phyloP scores from a whole-genome alignment of 2,797 vertebrate species.

The Leucoraja ocellata region DNA sequence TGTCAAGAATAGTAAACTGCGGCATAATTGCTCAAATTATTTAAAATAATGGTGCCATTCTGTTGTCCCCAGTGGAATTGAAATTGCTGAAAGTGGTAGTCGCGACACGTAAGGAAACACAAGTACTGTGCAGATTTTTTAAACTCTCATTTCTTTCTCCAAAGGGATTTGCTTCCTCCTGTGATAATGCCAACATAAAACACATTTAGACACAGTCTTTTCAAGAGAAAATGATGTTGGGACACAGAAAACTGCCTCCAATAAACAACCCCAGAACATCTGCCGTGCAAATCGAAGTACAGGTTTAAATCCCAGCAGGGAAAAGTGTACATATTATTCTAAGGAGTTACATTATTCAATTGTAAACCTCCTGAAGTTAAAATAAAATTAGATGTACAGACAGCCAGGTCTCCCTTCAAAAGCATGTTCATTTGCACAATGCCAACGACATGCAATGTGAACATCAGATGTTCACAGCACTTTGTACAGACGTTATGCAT shows the following conservation, averaged over 20 bases:
- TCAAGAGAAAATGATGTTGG: slow-evolving; percentile 24
- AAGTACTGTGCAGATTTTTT: slow-evolving; percentile 22
- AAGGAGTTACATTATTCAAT: slow-evolving; percentile 21
- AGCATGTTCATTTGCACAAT: not conserved
- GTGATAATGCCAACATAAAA: slow-evolving; percentile 34
- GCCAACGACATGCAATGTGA: not conserved
- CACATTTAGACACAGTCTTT: slow-evolving; percentile 23
- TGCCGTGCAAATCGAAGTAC: slow-evolving; percentile 5
- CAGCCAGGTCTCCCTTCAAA: not conserved
- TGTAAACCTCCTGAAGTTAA: not conserved
- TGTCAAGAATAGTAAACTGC: slow-evolving; percentile 18
- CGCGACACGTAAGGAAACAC: slow-evolving; percentile 31
- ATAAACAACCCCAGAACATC: slow-evolving; percentile 20
- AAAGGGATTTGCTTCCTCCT: slow-evolving; percentile 37
- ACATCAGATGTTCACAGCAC: not conserved
- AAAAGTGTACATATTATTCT: not conserved
- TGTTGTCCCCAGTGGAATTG: slow-evolving; percentile 23
- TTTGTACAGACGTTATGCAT: not conserved
- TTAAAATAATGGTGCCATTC: slow-evolving; percentile 40
- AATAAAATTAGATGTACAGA: not conserved
- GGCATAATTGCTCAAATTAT: slow-evolving; percentile 38
- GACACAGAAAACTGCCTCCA: slow-evolving; percentile 28
- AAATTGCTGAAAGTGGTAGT: slow-evolving; percentile 38
- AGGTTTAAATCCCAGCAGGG: not conserved
- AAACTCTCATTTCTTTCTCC: slow-evolving; percentile 18